These are phyloP conservation scores for Thelaira solivaga DNA, from an alignment of 2,888 invertebrate genomes.

Conservation along the genomic window DNA sequence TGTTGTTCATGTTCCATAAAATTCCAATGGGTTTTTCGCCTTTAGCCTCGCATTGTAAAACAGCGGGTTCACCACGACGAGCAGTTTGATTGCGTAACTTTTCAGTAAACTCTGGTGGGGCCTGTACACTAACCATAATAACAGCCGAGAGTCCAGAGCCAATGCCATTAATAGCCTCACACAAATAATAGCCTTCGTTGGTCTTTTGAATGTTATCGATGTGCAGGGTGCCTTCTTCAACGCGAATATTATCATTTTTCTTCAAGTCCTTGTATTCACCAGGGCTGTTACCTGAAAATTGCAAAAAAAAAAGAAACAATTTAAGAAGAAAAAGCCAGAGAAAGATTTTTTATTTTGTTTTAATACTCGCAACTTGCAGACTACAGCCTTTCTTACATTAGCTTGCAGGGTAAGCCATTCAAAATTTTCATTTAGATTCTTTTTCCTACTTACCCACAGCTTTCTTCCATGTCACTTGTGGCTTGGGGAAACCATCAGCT, in stretches of 20 bases:
- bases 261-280: conserved; percentile 96
- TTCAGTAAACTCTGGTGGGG: conserved; percentile 95
- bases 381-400: too few relatives aligned
- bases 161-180: conserved; percentile 97
- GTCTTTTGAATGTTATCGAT: conserved; percentile 94
- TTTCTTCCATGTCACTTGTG: conserved; percentile 96
- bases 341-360: too few relatives aligned
- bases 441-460: conserved; percentile 85
- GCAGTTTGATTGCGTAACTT: conserved; percentile 94
- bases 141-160: conserved; percentile 96
- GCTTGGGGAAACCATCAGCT: conserved; percentile 96
- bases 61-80: conserved; percentile 92
- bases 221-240: conserved; percentile 94
- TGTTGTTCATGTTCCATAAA: conserved; percentile 96
- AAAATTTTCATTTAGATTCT: neutral
- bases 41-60: conserved; percentile 93
- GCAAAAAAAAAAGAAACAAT: neutral
- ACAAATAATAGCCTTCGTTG: conserved; percentile 96
- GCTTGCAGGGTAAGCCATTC: neutral
- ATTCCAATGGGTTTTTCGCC: conserved; percentile 97
- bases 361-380: too few relatives aligned
- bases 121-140: conserved; percentile 95
- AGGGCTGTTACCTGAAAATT: conserved; percentile 86
- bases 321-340: too few relatives aligned
- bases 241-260: conserved; percentile 92